A percentile compares a stretch with the other conserved stretches of the same genome.
These are phyloP conservation scores for Brassicogethes aeneus DNA, from an alignment of 2,888 invertebrate species.

Conservation along the genomic window DNA sequence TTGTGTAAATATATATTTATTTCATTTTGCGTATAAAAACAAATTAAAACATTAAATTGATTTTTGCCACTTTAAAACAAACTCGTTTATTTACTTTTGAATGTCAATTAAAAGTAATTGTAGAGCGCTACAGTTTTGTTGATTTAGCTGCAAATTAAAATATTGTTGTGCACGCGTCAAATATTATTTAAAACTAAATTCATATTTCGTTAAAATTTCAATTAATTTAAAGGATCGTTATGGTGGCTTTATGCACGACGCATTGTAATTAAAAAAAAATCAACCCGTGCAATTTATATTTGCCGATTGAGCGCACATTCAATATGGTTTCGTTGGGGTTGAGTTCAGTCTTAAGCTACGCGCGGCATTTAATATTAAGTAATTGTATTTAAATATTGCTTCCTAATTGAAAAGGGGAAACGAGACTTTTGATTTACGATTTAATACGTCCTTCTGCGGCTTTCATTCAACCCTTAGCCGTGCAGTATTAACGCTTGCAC, in stretches of 20 bases:
- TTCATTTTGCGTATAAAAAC: too few relatives aligned
- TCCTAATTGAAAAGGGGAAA: conserved; percentile 8
- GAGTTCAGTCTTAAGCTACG: conserved; percentile 3
- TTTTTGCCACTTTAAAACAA: too few relatives aligned
- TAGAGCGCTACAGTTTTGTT: background rate
- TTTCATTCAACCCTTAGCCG: background rate
- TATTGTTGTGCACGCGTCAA: background rate
- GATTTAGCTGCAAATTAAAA: background rate
- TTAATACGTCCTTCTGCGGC: background rate
- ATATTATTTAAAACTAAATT: background rate
- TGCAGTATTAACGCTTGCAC: background rate
- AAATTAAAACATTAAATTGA: too few relatives aligned
- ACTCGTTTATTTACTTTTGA: too few relatives aligned
- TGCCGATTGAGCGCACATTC: conserved; percentile 19
- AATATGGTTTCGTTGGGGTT: conserved; percentile 6
- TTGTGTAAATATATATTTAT: too few relatives aligned
- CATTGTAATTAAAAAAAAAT: conserved; percentile 23
- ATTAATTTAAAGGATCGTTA: conserved; percentile 1
- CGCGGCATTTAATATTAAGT: conserved; percentile 1
- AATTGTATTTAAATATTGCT: conserved; percentile 13
- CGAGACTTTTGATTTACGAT: conserved; percentile 7
- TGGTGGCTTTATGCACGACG: background rate
- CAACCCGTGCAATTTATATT: conserved; percentile 21
- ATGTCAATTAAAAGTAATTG: background rate
- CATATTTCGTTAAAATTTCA: background rate